Evolutionary conservation across 2,888 invertebrate species (phyloP).

Genomic region (Eurytoma adleriae): DNA sequence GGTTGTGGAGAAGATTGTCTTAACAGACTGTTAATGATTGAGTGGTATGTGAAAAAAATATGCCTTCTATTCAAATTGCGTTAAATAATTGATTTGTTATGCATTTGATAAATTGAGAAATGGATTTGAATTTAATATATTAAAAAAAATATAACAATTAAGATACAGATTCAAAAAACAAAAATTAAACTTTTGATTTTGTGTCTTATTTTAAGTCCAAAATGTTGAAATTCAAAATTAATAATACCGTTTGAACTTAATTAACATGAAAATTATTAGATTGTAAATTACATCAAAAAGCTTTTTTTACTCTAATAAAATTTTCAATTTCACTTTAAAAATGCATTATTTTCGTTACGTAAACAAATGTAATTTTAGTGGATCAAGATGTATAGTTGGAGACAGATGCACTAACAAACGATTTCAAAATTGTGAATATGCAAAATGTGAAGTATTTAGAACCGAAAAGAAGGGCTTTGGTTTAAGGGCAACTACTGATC

Average conservation of each 20-base stretch:
- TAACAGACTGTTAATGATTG: constrained; percentile 98
- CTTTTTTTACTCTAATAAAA: too few relatives aligned
- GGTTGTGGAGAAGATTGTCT: constrained; percentile 98
- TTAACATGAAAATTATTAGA: too few relatives aligned
- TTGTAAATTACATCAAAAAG: too few relatives aligned
- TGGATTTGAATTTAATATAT: background rate
- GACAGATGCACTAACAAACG: constrained; percentile 95
- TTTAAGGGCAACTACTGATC: constrained; percentile 85
- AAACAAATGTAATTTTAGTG: constrained; percentile 78
- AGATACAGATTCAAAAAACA: too few relatives aligned
- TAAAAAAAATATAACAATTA: background rate
- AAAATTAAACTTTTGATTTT: too few relatives aligned
- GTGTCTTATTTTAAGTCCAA: too few relatives aligned
- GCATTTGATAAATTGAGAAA: background rate
- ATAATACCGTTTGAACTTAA: too few relatives aligned
- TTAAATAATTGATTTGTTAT: too few relatives aligned
- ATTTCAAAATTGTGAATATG: constrained; percentile 92
- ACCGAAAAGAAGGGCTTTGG: constrained; percentile 98
- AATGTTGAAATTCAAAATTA: too few relatives aligned
- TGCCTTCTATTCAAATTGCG: too few relatives aligned
- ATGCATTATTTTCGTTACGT: background rate
- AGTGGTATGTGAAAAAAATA: constrained; percentile 83
- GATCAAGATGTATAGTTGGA: constrained; percentile 91
- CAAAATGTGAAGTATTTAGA: constrained; percentile 89
- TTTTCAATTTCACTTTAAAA: too few relatives aligned